Evolutionary conservation across 2,797 vertebrate species (phyloP).

Genomic region (Sebastes umbrosus): DNA sequence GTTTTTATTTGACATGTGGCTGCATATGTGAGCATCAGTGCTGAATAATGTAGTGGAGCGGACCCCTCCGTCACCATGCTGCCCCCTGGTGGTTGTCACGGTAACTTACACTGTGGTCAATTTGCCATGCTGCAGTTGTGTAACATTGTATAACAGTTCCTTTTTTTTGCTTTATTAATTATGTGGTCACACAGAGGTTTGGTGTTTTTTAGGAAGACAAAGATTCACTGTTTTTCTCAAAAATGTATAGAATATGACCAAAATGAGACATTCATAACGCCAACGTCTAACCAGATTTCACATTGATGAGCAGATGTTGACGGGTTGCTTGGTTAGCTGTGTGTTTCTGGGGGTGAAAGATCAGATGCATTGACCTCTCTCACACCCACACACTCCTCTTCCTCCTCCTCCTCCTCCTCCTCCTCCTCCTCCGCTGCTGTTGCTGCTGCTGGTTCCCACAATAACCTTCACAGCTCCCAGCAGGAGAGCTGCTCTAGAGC

Average conservation of each 20-base stretch:
- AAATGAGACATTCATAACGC: neutral
- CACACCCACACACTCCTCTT: conserved; percentile 34
- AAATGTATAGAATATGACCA: neutral
- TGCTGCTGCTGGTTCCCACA: conserved; percentile 32
- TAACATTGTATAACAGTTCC: neutral
- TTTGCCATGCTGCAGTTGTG: conserved; percentile 10
- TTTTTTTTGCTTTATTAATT: neutral
- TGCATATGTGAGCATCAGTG: neutral
- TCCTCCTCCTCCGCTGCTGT: neutral
- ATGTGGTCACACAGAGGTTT: neutral
- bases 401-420: neutral
- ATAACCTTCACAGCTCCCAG: neutral
- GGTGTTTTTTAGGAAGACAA: neutral
- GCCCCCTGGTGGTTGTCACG: conserved; percentile 58
- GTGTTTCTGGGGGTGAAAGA: neutral
- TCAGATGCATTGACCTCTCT: conserved; percentile 35
- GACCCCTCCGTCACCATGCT: conserved; percentile 36
- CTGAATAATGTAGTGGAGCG: neutral
- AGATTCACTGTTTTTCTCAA: neutral
- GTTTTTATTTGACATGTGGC: neutral
- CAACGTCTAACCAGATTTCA: neutral
- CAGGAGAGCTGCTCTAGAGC: neutral
- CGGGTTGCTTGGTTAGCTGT: neutral
- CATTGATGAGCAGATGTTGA: neutral
- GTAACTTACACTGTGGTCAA: conserved; percentile 16